Evolutionary conservation across 2,888 invertebrate species (phyloP).

Genomic region (Cephus pulcher): DNA sequence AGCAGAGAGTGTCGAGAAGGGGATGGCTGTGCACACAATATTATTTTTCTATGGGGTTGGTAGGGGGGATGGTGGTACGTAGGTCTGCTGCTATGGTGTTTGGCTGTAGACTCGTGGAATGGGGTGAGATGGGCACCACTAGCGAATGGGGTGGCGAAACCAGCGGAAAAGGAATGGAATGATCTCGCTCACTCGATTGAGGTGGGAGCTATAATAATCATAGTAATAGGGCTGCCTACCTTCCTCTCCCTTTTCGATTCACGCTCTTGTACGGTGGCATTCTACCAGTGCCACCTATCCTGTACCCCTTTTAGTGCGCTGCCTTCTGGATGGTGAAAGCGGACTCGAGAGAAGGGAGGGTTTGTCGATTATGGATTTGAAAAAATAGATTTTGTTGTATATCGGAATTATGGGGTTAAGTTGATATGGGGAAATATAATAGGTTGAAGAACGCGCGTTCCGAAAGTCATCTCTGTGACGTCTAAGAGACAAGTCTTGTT

Average conservation of each 20-base stretch:
- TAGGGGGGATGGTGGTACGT: slow-evolving; percentile 22
- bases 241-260: not conserved
- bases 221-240: slow-evolving; percentile 50
- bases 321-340: not conserved
- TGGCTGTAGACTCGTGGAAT: not conserved
- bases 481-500: not conserved
- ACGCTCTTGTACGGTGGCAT: not conserved
- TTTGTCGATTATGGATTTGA: not conserved
- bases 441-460: not conserved
- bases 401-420: not conserved
- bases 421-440: not conserved
- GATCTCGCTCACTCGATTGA: slow-evolving; percentile 34
- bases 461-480: not conserved
- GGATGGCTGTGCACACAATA: slow-evolving; percentile 51
- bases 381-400: not conserved
- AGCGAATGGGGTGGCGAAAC: slow-evolving; percentile 15
- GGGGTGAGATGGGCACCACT: slow-evolving; percentile 31
- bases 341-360: not conserved
- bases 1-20: slow-evolving; percentile 26
- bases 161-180: slow-evolving; percentile 28
- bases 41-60: slow-evolving; percentile 52
- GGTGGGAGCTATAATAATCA: slow-evolving; percentile 43
- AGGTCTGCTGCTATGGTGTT: not conserved
- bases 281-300: not conserved
- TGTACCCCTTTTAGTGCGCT: not conserved